Percentiles rank a stretch among this genome's conserved stretches.
Evolutionary conservation across 2,888 invertebrate genomes (phyloP).

Genomic region (Ornithoptera priamus): DNA sequence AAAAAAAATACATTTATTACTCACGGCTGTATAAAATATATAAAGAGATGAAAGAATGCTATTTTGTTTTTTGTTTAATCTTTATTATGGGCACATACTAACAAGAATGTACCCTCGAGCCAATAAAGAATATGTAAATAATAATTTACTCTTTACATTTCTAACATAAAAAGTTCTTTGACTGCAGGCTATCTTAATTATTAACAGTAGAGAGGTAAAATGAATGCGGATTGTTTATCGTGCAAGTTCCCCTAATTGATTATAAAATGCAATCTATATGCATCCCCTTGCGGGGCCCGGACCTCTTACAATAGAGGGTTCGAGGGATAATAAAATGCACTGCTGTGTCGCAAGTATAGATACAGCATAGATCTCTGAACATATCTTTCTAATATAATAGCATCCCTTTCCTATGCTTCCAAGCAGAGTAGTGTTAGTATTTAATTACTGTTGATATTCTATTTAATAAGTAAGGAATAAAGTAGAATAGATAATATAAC

Average conservation of each 20-base stretch:
- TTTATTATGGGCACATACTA: neutral
- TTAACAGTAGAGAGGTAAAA: constrained; percentile 21
- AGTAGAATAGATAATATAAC: too few species aligned
- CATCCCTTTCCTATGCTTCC: constrained; percentile 8
- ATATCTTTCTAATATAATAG: constrained; percentile 5
- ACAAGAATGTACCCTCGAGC: neutral
- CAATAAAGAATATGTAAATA: neutral
- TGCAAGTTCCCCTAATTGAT: constrained; percentile 30
- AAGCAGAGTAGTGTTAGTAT: constrained; percentile 11
- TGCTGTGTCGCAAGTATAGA: constrained; percentile 11
- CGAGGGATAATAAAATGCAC: constrained; percentile 22
- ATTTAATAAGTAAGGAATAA: neutral
- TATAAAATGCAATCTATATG: constrained; percentile 30
- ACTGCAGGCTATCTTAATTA: constrained; percentile 28
- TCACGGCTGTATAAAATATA: too few species aligned
- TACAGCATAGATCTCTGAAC: constrained; percentile 12
- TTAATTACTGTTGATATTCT: constrained; percentile 21
- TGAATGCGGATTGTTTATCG: constrained; percentile 26
- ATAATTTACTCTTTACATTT: neutral
- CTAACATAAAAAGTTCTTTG: constrained; percentile 6
- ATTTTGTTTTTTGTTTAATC: neutral
- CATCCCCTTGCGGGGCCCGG: constrained; percentile 24
- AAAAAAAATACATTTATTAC: too few species aligned
- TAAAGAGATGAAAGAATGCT: neutral
- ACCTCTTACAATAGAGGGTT: constrained; percentile 26